Conservation (phyloP, 2,888 invertebrate species). For the Aphidius colemani region DNA sequence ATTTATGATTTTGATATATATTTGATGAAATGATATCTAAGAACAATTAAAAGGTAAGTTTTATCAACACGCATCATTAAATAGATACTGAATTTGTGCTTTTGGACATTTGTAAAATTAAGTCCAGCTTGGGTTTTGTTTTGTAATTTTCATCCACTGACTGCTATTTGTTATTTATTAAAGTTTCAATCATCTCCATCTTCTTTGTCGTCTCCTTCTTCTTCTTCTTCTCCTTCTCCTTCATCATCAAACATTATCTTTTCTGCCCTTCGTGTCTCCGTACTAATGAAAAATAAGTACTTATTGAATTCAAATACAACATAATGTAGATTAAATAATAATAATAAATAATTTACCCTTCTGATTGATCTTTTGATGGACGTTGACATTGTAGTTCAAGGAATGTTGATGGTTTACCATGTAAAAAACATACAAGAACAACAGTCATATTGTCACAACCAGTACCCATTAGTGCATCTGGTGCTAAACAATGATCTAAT, state of each 20-base stretch:
- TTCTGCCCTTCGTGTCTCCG: too few species aligned
- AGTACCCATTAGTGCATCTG: constrained; percentile 95
- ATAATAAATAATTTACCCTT: constrained; percentile 1
- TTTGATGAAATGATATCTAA: too few species aligned
- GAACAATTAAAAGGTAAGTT: constrained; percentile 2
- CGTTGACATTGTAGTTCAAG: constrained; percentile 50
- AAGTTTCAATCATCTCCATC: too few species aligned
- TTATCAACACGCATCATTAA: constrained; percentile 2
- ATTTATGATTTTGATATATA: too few species aligned
- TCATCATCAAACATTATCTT: neutral
- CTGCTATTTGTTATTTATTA: too few species aligned
- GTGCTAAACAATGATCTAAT: constrained; percentile 93
- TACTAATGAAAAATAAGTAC: neutral
- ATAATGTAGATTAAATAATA: neutral
- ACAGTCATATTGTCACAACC: constrained; percentile 99
- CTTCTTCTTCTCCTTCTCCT: neutral
- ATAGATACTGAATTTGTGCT: constrained; percentile 1
- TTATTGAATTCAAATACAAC: neutral
- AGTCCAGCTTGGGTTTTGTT: too few species aligned
- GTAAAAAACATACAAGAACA: constrained; percentile 80
- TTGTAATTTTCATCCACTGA: too few species aligned
- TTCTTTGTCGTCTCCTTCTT: too few species aligned
- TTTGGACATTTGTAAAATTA: too few species aligned
- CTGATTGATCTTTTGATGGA: constrained; percentile 15
- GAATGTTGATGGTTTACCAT: constrained; percentile 63